These are phyloP conservation scores for Caenorhabditis drosophilae DNA, from an alignment of 2,888 invertebrate species.

Conservation along the genomic window DNA sequence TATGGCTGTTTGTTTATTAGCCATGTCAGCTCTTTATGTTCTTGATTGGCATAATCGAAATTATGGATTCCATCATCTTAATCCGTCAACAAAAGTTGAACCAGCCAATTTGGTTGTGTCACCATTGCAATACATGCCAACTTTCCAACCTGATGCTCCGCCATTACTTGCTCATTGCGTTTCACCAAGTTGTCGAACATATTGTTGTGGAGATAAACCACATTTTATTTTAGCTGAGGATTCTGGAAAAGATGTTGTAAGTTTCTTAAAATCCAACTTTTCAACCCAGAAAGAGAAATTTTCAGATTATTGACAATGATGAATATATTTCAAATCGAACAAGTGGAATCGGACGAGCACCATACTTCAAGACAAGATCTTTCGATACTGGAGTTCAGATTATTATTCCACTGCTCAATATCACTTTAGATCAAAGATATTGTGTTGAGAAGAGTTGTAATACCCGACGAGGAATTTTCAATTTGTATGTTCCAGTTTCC, in stretches of 20 bases:
- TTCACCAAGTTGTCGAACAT: constrained; percentile 26
- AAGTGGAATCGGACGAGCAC: neutral
- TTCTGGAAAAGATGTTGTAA: neutral
- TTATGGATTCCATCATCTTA: constrained; percentile 26
- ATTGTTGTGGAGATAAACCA: constrained; percentile 36
- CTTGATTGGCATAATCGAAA: constrained; percentile 81
- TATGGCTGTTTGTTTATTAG: constrained; percentile 92
- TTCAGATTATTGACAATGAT: neutral
- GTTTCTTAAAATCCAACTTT: no score
- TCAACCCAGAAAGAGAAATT: neutral
- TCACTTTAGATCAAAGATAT: constrained; percentile 59
- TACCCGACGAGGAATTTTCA: constrained; percentile 51
- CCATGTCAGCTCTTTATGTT: constrained; percentile 90
- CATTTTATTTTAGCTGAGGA: no score
- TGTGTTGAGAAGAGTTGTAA: constrained; percentile 55
- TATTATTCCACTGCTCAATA: constrained; percentile 48
- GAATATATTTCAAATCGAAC: neutral
- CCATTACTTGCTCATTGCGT: constrained; percentile 41
- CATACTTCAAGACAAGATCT: neutral
- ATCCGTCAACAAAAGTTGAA: constrained; percentile 17
- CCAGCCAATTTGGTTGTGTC: constrained; percentile 27
- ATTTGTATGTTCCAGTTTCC: constrained; percentile 63
- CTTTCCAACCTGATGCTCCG: constrained; percentile 43
- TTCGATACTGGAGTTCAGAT: constrained; percentile 47
- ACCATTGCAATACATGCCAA: constrained; percentile 30